Evolutionary conservation across 2,888 invertebrate species (phyloP).

Genomic region (Agonum fuliginosum): DNA sequence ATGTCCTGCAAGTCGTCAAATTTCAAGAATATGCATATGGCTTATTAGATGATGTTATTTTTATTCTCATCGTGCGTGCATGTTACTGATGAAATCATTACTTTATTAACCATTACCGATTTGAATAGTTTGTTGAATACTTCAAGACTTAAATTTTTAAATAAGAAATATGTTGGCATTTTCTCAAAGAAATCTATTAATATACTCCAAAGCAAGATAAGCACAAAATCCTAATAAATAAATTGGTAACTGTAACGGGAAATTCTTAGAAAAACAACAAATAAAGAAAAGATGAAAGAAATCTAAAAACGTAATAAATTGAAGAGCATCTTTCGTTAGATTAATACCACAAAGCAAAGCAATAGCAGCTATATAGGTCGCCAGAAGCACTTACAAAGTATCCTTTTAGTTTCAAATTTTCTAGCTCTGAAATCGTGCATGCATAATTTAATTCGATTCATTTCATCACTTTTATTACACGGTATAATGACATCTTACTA

Average conservation of each 20-base stretch:
- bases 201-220: background rate
- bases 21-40: background rate
- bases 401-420: background rate
- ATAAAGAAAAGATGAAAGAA: background rate
- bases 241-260: background rate
- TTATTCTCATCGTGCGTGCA: background rate
- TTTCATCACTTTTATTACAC: conserved; percentile 31
- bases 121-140: background rate
- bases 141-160: background rate
- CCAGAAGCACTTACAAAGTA: conserved; percentile 8
- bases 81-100: background rate
- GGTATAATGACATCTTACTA: conserved; percentile 6
- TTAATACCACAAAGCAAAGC: conserved; percentile 17
- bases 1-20: no score
- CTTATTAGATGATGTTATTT: no score
- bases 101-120: background rate
- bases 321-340: conserved; percentile 20
- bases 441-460: conserved; percentile 36
- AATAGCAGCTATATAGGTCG: conserved; percentile 28
- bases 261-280: conserved; percentile 6
- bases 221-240: background rate
- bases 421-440: conserved; percentile 9
- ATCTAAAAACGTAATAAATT: conserved; percentile 32
- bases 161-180: background rate
- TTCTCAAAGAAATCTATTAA: background rate